Base-by-base conservation (phyloP, 1,140 invertebrate species). In the Drosophila varians region DNA sequence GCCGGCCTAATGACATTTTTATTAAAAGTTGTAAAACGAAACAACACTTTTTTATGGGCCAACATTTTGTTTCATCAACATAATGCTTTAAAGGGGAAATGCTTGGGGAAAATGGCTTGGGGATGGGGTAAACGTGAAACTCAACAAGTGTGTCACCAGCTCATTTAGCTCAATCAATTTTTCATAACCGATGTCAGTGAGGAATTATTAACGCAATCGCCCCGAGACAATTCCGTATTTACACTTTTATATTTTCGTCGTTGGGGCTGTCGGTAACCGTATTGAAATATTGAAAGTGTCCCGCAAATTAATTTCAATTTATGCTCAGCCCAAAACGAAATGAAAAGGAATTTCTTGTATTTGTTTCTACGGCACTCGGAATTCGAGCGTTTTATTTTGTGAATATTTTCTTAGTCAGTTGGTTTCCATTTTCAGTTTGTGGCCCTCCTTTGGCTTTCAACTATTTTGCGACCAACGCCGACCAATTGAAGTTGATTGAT, bases 101-200 rank as follows among this genome's bases (percentile, higher is more conserved):
- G 38, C 0, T 12, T 38, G 11, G 11, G 34, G 34, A 9, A 7
- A 36, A 25, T 9, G n/a, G 34, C n/a, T 53, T 62, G 25, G 40
- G 26, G 48, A 25, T 64, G 62, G 65, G 23, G 28, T 58, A 56
- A 71, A 69, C 55, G 58, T 74, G 62, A 69, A 71, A 74, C 62
- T 70, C 82, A 87, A 87, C 80, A 86, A 86, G 82, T 86, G 82
- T 86, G 82, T 86, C 82, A 86, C 82, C 80, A 86, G 80, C 80
- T 84, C 80, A 84, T 84, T 84, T 87, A 84, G 80, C 75, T 86
- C 80, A 84, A 84, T 84, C 80, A 84, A 84, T 84, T 87, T 73
- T 87, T 87, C 77, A 84, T 80, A 86, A 77, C 80, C 62, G 31
- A 48, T 18, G 11, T 19, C 56, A 46, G 58, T 64, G 58, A 80